Base-by-base conservation (phyloP, 2,113 vertebrate genomes). In the Tyto alba region DNA sequence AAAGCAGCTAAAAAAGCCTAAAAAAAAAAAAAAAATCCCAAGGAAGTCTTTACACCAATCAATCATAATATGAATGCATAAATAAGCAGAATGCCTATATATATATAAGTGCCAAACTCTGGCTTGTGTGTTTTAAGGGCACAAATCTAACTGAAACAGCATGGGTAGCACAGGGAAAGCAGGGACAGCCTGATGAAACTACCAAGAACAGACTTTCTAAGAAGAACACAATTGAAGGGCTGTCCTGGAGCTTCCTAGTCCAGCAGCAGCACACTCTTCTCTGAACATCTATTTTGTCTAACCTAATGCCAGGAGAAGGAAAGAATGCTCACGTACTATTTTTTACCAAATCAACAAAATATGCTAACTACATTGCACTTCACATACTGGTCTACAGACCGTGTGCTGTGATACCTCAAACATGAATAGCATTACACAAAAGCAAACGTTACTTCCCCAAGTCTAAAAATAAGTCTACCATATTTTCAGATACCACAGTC, bases 221-320 rank as follows among this genome's bases (percentile, higher is more conserved):
- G 53, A 48, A 30, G 27, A 71, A 22, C 0, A 36, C 12, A 21
- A 15, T 0, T 0, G 4, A 45, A 48, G n/a, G 52, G 36, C 25
- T 15, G 15, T 7, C 53, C 72, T 7, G 76, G 38, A 34, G 27
- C 6, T 20, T 12, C 16, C 25, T 3, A 27, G 36, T 14, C 62
- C 63, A 20, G 8, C 57, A 30, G 15, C 6, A 13, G 16, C 47
- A 30, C 0, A 3, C 67, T 52, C 48, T 62, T 21, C 36, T 25
- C 36, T 13, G 5, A 9, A 20, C 26, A 16, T 5, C 20, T 23
- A 9, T 15, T 41, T 7, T 52, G 13, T 16, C 36, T 38, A 25
- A 36, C 14, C 36, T 38, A 25, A 36, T 8, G 30, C 62, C 68
- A 67, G 56, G 22, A 40, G 30, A 22, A n/a, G 17, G 38, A 26